Evolutionary conservation across 2,113 vertebrate genomes (phyloP).

Genomic region (Melospiza melodia): DNA sequence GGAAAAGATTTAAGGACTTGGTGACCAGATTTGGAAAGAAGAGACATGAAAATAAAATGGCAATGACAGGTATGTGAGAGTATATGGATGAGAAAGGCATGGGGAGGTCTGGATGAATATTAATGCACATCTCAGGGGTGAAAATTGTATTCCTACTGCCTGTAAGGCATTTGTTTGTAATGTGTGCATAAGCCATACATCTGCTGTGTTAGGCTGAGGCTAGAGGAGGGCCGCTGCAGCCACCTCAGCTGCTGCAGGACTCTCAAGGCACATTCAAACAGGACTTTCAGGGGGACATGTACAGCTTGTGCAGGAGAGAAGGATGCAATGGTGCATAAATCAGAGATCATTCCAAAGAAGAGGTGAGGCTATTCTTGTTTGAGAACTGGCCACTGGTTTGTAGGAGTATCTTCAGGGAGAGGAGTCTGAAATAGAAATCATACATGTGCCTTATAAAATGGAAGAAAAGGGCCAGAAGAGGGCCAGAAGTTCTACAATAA

Average conservation of each 20-base stretch:
- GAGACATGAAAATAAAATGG: not conserved
- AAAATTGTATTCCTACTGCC: not conserved
- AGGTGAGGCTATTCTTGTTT: not conserved
- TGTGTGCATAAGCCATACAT: not conserved
- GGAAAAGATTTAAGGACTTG: not conserved
- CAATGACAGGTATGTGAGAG: not conserved
- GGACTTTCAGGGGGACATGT: fast-evolving
- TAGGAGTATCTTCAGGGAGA: not conserved
- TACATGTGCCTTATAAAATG: not conserved
- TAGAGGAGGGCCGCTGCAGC: not conserved
- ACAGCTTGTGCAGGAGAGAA: fast-evolving
- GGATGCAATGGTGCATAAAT: not conserved
- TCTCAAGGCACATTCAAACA: not conserved
- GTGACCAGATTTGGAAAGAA: not conserved
- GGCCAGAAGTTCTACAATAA: not conserved
- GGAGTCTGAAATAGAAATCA: not conserved
- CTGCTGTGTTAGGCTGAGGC: not conserved
- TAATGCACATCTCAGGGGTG: fast-evolving
- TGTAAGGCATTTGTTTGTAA: not conserved
- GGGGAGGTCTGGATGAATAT: not conserved
- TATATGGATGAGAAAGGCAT: not conserved
- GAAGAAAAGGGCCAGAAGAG: not conserved
- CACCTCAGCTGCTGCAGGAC: not conserved
- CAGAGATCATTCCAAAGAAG: not conserved
- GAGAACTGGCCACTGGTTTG: not conserved